Percentiles rank a stretch among this genome's conserved stretches.
phyloP scores from a whole-genome alignment of 2,888 invertebrate genomes.

The Acanthosoma haemorrhoidale region DNA sequence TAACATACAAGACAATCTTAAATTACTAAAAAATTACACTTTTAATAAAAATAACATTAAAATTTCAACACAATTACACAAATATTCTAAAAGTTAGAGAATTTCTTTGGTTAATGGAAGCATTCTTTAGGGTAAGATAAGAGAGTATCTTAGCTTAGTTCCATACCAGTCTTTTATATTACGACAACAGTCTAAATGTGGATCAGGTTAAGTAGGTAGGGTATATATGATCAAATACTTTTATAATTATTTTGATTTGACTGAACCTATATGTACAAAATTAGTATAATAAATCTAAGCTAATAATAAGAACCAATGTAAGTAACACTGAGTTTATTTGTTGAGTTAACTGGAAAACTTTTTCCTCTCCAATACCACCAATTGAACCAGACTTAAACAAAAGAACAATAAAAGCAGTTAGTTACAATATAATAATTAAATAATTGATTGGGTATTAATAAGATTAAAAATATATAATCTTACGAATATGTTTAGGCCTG shows the following conservation, averaged over 20 bases:
- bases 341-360: conserved; percentile 57
- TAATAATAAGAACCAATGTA: conserved; percentile 70
- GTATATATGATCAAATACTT: background rate
- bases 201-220: background rate
- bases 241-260: no score
- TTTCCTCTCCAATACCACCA: conserved; percentile 78
- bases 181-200: background rate
- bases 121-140: background rate
- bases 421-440: background rate
- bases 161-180: background rate
- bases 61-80: background rate
- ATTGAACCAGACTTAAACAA: conserved; percentile 70
- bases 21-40: background rate
- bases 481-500: conserved; percentile 67
- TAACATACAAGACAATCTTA: background rate
- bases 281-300: conserved; percentile 38
- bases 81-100: background rate
- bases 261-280: no score
- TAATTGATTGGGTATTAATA: background rate
- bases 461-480: conserved; percentile 49
- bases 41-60: background rate
- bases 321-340: conserved; percentile 54
- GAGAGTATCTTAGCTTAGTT: background rate
- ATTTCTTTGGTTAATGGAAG: conserved; percentile 3
- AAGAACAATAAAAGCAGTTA: conserved; percentile 37